Evolutionary conservation across 2,113 vertebrate species (phyloP).

Genomic region (Dromas ardeola): DNA sequence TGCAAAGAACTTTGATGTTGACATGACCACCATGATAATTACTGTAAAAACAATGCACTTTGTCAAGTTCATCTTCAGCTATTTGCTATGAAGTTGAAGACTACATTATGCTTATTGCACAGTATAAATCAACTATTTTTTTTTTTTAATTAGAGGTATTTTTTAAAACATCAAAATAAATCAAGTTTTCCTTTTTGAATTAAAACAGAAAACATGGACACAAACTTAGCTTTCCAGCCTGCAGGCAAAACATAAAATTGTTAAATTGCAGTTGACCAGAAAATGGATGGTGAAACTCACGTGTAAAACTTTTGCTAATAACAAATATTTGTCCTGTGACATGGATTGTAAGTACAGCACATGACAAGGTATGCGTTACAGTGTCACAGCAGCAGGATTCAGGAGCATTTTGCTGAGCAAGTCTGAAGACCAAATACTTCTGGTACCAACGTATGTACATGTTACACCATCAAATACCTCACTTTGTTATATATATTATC

Average conservation of each 20-base stretch:
- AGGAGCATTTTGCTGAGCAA: neutral
- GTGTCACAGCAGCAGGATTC: neutral
- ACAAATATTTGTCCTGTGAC: slow-evolving; percentile 29
- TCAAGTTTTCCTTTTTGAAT: slow-evolving; percentile 4
- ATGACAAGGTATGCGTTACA: neutral
- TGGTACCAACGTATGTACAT: neutral
- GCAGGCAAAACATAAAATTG: slow-evolving; percentile 42
- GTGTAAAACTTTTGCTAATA: slow-evolving; percentile 39
- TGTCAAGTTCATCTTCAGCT: neutral
- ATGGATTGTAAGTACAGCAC: slow-evolving; percentile 3
- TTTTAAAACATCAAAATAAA: slow-evolving; percentile 26
- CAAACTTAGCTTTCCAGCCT: slow-evolving; percentile 41
- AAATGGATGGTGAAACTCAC: slow-evolving; percentile 39
- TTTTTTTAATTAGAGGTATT: neutral
- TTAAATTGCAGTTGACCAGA: slow-evolving; percentile 56
- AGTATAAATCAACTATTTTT: slow-evolving; percentile 2
- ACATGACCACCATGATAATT: neutral
- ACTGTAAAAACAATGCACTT: neutral
- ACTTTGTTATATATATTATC: neutral
- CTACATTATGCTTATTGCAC: neutral
- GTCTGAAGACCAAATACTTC: neutral
- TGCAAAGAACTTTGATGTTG: neutral
- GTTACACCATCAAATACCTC: neutral
- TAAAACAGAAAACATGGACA: slow-evolving; percentile 55
- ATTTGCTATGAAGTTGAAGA: neutral